Conservation (phyloP, 2,113 vertebrate species). For the Oreocharis arfaki region DNA sequence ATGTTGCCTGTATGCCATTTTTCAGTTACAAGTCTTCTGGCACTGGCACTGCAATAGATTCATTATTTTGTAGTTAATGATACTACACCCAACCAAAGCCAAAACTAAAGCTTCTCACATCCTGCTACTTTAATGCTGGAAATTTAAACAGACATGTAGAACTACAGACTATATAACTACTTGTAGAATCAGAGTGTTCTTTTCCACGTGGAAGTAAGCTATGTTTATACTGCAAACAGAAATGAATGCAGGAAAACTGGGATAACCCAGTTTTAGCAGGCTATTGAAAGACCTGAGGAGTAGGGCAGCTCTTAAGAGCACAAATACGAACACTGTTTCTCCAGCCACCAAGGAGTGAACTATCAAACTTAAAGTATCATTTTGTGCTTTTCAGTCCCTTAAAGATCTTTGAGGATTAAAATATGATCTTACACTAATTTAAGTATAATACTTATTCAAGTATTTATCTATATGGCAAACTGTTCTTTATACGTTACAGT, state of each 20-base stretch:
- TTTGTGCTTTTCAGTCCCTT: not conserved
- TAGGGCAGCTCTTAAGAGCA: not conserved
- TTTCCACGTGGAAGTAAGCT: not conserved
- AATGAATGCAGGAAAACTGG: not conserved
- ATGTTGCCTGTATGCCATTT: not conserved
- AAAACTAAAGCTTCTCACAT: not conserved
- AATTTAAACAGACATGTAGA: not conserved
- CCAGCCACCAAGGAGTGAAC: not conserved
- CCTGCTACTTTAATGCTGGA: not conserved
- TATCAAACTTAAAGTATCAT: not conserved
- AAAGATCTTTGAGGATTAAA: not conserved
- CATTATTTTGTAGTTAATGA: not conserved
- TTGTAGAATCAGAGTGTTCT: not conserved
- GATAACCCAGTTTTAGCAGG: not conserved
- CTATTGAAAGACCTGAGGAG: not conserved
- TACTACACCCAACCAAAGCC: not conserved
- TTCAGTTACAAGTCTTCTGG: not conserved
- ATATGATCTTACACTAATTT: not conserved
- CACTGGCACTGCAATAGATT: not conserved
- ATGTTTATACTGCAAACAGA: not conserved
- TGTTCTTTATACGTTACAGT: not conserved
- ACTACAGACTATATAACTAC: not conserved
- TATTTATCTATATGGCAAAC: not conserved
- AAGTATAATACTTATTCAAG: not conserved
- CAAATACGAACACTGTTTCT: not conserved